Percentiles rank a stretch among this genome's conserved stretches.
These are phyloP conservation scores for Gibbula magus DNA, from an alignment of 2,888 invertebrate genomes.

Conservation along the genomic window DNA sequence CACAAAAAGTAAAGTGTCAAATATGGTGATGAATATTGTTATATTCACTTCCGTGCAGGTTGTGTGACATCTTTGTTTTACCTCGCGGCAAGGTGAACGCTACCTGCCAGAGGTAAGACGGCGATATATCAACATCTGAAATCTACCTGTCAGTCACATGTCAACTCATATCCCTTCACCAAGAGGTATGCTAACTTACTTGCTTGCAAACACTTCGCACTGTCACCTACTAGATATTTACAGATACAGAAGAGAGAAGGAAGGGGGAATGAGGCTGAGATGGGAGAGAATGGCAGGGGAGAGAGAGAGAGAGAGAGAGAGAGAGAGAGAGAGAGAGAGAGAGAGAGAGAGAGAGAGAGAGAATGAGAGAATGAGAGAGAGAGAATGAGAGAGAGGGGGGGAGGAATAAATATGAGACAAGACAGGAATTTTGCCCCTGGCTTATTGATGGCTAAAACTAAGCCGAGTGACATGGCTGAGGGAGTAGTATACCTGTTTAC, in stretches of 20 bases:
- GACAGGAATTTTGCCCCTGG: not conserved
- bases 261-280: no score
- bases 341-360: not conserved
- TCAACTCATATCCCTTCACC: not conserved
- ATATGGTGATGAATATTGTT: not conserved
- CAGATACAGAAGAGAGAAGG: no score
- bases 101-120: not conserved
- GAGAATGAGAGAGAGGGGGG: not conserved
- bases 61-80: not conserved
- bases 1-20: no score
- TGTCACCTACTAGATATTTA: no score
- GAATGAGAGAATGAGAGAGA: not conserved
- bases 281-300: no score
- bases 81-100: not conserved
- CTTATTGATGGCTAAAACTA: not conserved
- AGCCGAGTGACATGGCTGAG: not conserved
- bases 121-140: not conserved
- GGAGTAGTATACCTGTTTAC: conserved; percentile 4
- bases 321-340: no score
- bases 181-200: no score
- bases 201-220: no score
- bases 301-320: no score
- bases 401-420: not conserved
- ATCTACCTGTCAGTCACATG: not conserved
- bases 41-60: not conserved